Evolutionary conservation across 37 sponge, comb jelly and placozoan genomes (phyloP).

Genomic region (Petrosia ficiformis): DNA sequence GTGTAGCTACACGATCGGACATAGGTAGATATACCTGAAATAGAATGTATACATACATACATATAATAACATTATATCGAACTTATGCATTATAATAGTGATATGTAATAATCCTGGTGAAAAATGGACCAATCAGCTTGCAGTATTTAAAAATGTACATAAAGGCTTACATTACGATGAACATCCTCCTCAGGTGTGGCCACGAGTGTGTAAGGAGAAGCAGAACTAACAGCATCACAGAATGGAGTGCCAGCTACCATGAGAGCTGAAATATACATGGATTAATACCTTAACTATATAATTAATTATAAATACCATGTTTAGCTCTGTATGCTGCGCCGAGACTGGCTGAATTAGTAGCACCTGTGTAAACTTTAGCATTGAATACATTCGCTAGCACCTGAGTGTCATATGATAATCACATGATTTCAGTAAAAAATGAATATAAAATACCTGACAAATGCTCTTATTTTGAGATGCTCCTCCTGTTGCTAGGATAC

Average conservation of each 20-base stretch:
- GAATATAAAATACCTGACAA: conserved; percentile 65
- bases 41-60: background rate
- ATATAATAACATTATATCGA: no score
- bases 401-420: conserved; percentile 16
- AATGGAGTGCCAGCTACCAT: background rate
- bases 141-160: background rate
- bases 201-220: background rate
- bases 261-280: background rate
- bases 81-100: no score
- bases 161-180: background rate
- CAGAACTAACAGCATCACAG: background rate
- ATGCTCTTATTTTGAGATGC: conserved; percentile 76
- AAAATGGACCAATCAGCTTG: no score
- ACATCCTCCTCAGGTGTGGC: background rate
- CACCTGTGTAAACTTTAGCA: conserved; percentile 65
- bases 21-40: background rate
- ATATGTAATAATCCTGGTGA: no score
- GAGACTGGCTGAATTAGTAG: conserved; percentile 87
- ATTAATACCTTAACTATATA: background rate
- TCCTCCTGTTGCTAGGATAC: conserved; percentile 92
- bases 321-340: conserved; percentile 88
- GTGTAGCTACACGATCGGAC: background rate
- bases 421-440: background rate
- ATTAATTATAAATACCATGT: conserved; percentile 36
- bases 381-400: conserved; percentile 90